Conservation (phyloP, 1,140 invertebrate species). For the Caerostris extrusa region DNA sequence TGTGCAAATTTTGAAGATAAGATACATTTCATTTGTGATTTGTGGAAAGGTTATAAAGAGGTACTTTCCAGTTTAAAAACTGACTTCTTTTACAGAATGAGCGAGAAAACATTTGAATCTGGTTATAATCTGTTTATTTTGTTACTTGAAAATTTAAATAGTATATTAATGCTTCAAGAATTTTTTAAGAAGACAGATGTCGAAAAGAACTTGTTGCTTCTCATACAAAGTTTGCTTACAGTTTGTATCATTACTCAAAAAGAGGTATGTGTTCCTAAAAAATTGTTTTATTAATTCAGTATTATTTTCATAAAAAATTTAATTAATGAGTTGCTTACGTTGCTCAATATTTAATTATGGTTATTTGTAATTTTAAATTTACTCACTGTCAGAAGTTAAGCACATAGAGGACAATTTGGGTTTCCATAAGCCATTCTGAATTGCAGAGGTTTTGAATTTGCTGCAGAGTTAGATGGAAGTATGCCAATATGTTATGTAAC, state of each 20-base stretch:
- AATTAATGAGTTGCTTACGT: not conserved
- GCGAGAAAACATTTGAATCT: constrained; percentile 36
- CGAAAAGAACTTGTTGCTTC: not conserved
- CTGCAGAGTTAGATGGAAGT: too few species aligned
- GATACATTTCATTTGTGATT: constrained; percentile 43
- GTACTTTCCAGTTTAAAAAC: constrained; percentile 14
- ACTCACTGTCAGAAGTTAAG: not conserved
- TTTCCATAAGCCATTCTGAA: too few species aligned
- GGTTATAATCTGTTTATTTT: constrained; percentile 55
- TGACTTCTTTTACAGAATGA: constrained; percentile 30
- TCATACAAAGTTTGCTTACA: constrained; percentile 54
- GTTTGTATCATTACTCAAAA: constrained; percentile 38
- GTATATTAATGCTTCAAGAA: constrained; percentile 13
- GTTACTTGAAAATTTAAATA: constrained; percentile 59
- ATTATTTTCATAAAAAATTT: not conserved
- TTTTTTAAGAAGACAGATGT: constrained; percentile 19
- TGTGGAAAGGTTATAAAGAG: constrained; percentile 60
- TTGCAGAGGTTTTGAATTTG: too few species aligned
- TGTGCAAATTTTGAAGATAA: not conserved
- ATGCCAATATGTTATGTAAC: too few species aligned
- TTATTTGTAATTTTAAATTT: not conserved
- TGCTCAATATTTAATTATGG: not conserved
- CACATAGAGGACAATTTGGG: too few species aligned
- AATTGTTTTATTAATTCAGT: not conserved
- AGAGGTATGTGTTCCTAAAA: constrained; percentile 50